phyloP scores from a whole-genome alignment of 2,113 vertebrate genomes.

The Dolichotis patagonum region DNA sequence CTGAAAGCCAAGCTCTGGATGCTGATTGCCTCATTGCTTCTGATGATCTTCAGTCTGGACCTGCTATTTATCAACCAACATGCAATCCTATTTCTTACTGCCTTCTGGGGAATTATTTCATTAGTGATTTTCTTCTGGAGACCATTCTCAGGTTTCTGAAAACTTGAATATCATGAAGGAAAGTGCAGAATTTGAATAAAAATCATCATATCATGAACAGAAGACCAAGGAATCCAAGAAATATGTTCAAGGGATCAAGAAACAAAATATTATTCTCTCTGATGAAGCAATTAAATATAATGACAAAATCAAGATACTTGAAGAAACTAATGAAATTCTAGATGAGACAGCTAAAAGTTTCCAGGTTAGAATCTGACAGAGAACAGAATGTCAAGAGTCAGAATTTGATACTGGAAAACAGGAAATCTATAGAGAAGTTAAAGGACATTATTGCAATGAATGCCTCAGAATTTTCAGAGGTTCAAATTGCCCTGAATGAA shows the following conservation, averaged over 20 bases:
- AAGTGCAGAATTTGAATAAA: conserved; percentile 89
- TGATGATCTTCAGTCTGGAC: neutral
- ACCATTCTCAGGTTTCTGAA: conserved; percentile 85
- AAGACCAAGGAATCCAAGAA: conserved; percentile 92
- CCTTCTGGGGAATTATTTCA: neutral
- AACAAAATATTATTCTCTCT: conserved; percentile 86
- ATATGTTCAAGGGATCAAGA: conserved; percentile 88
- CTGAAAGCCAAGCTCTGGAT: neutral
- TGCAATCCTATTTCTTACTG: neutral
- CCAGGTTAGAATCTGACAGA: conserved; percentile 87
- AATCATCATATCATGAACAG: conserved; percentile 91
- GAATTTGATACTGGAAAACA: conserved; percentile 89
- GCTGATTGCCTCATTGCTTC: neutral
- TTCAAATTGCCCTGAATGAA: conserved; percentile 92
- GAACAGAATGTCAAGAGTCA: conserved; percentile 88
- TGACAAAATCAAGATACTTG: conserved; percentile 87
- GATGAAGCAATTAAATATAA: conserved; percentile 90
- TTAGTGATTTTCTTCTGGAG: neutral
- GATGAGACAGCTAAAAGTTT: conserved; percentile 87
- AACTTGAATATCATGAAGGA: conserved; percentile 92
- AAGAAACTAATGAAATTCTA: conserved; percentile 88
- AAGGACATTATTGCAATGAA: conserved; percentile 89
- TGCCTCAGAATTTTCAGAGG: conserved; percentile 92
- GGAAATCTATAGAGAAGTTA: conserved; percentile 91
- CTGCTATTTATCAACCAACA: neutral